These are phyloP conservation scores for Acanthis flammea DNA, from an alignment of 2,797 vertebrate species.

Conservation along the genomic window DNA sequence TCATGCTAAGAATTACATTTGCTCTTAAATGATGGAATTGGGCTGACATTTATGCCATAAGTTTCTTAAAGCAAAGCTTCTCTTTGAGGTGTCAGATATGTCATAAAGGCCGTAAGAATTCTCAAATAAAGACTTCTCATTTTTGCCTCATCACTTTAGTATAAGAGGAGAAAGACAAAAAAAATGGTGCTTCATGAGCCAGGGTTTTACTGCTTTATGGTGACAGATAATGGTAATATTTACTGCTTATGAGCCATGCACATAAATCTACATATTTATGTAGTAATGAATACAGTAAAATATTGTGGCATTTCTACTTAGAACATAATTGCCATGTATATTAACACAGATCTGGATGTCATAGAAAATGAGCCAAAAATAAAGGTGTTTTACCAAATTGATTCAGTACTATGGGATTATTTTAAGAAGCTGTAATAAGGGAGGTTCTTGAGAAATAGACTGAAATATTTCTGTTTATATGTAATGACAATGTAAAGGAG, in stretches of 20 bases:
- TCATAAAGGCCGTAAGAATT: not conserved
- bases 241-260: not conserved
- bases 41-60: not conserved
- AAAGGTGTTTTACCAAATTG: not conserved
- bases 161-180: not conserved
- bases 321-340: conserved; percentile 23
- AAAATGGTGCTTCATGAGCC: not conserved
- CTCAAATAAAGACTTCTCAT: not conserved
- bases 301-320: conserved; percentile 37
- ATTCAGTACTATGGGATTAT: not conserved
- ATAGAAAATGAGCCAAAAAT: conserved; percentile 13
- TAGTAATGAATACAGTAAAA: conserved; percentile 29
- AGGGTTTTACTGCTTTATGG: not conserved
- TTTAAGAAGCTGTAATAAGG: conserved; percentile 10
- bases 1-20: not conserved
- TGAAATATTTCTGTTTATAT: not conserved
- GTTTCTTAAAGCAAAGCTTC: not conserved
- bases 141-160: not conserved
- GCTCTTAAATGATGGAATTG: not conserved
- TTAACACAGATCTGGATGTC: conserved; percentile 13
- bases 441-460: not conserved
- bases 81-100: not conserved
- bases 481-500: not conserved
- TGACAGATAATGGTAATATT: conserved; percentile 40
- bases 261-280: conserved; percentile 45